phyloP scores from a whole-genome alignment of 2,888 invertebrate genomes.

The Autographa pulchrina region DNA sequence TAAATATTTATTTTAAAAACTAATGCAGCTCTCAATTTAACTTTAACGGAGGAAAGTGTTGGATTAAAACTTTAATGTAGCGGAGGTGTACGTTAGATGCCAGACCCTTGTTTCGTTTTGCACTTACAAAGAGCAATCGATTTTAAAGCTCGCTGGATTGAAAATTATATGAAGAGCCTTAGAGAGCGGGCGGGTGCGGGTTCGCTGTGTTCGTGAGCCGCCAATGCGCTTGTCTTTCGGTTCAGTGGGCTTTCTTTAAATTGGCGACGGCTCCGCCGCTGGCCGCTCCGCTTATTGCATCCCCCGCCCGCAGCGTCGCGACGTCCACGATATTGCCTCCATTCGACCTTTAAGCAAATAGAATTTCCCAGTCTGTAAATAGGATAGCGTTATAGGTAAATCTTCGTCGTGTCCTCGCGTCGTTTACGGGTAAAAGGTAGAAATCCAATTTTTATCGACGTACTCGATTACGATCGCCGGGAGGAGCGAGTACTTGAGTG shows the following conservation, averaged over 20 bases:
- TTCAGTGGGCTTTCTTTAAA: conserved; percentile 90
- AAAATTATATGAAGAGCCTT: conserved; percentile 89
- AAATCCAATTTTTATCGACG: conserved; percentile 82
- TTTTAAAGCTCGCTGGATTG: conserved; percentile 89
- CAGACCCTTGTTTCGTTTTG: conserved; percentile 80
- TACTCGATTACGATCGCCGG: conserved; percentile 73
- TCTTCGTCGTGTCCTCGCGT: conserved; percentile 75
- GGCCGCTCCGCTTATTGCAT: conserved; percentile 88
- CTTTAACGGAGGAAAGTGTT: conserved; percentile 65
- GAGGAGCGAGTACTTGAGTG: conserved; percentile 52
- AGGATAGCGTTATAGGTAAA: conserved; percentile 85
- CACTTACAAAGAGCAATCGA: conserved; percentile 89
- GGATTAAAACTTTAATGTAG: conserved; percentile 79
- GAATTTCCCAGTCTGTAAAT: conserved; percentile 86
- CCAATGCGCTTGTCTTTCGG: conserved; percentile 90
- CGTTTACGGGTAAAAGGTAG: conserved; percentile 77
- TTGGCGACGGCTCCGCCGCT: conserved; percentile 87
- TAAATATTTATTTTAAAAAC: conserved; percentile 60
- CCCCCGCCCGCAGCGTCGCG: conserved; percentile 85
- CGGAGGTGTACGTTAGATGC: conserved; percentile 70
- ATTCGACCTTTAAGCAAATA: conserved; percentile 89
- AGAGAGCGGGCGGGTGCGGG: conserved; percentile 79
- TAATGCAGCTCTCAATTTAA: conserved; percentile 62
- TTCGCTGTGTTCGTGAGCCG: conserved; percentile 83
- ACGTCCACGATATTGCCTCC: conserved; percentile 88